These are phyloP conservation scores for Proisotoma minuta DNA, from an alignment of 2,888 invertebrate species.

Conservation along the genomic window DNA sequence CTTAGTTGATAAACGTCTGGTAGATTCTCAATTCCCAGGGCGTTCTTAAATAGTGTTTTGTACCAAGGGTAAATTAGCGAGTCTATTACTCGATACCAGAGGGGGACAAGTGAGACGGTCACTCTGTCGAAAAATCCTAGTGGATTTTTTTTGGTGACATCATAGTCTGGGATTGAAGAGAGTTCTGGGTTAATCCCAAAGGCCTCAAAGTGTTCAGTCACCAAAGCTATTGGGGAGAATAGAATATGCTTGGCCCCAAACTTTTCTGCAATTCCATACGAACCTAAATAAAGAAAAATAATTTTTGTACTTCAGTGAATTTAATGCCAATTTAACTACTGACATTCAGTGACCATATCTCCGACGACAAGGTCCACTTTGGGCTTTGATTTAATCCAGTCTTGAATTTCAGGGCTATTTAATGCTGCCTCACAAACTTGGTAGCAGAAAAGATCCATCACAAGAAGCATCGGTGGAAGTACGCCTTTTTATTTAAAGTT, in stretches of 20 bases:
- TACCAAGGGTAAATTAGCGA: slow-evolving; percentile 2
- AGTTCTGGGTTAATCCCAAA: slow-evolving; percentile 22
- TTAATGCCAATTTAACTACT: no score
- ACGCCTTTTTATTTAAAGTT: no score
- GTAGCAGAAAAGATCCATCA: background rate
- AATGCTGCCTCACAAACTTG: slow-evolving; percentile 17
- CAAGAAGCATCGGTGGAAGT: slow-evolving; percentile 13
- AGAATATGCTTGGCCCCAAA: slow-evolving; percentile 16
- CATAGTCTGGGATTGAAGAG: slow-evolving; percentile 21
- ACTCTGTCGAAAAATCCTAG: background rate
- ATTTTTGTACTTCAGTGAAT: no score
- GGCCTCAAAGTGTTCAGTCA: slow-evolving; percentile 11
- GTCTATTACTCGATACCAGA: background rate
- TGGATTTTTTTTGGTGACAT: background rate
- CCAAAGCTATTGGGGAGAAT: slow-evolving; percentile 20
- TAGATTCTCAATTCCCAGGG: slow-evolving; percentile 1
- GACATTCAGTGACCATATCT: slow-evolving; percentile 23
- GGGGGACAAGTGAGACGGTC: background rate
- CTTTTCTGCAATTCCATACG: slow-evolving; percentile 15
- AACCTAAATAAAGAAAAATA: no score
- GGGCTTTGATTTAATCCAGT: slow-evolving; percentile 14
- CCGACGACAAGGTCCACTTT: slow-evolving; percentile 23
- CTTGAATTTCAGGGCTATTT: slow-evolving; percentile 6
- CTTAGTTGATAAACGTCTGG: slow-evolving; percentile 13
- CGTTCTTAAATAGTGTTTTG: background rate